A percentile compares a stretch with the other conserved stretches of the same genome.
These are phyloP conservation scores for Urophycis tenuis DNA, from an alignment of 2,797 vertebrate species.

Conservation along the genomic window DNA sequence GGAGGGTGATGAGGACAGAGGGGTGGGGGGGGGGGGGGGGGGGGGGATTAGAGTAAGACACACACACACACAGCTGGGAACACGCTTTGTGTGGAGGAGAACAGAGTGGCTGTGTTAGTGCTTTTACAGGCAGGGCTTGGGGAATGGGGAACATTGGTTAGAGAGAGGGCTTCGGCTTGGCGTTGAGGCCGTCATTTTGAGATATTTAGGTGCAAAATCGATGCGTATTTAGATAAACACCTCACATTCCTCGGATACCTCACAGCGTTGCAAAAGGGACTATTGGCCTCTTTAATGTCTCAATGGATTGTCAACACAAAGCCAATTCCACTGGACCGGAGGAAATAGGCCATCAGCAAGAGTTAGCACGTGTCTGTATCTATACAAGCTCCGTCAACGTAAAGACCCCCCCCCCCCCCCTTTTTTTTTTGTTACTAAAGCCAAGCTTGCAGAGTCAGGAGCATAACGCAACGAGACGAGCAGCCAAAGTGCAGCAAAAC, in stretches of 20 bases:
- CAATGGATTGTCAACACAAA: slow-evolving; percentile 2
- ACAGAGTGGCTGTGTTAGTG: not conserved
- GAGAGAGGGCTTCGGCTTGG: not conserved
- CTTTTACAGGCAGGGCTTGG: not conserved
- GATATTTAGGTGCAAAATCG: not conserved
- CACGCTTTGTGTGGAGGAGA: not conserved
- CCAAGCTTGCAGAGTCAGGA: slow-evolving; percentile 36
- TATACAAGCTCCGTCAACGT: slow-evolving; percentile 29
- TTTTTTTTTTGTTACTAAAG: not conserved
- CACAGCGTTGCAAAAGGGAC: not conserved
- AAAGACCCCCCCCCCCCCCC: no score
- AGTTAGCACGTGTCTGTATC: slow-evolving; percentile 21
- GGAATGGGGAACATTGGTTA: not conserved
- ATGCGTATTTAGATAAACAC: not conserved
- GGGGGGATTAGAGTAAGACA: not conserved
- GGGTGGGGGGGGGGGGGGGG: no score
- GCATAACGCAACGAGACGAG: slow-evolving; percentile 30
- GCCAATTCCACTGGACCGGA: slow-evolving; percentile 25
- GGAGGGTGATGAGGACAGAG: not conserved
- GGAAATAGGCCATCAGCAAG: slow-evolving; percentile 13
- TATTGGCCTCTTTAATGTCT: not conserved
- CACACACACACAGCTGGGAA: not conserved
- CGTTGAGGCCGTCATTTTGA: not conserved
- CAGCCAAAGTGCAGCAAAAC: slow-evolving; percentile 48
- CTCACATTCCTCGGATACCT: not conserved